Evolutionary conservation across 2,888 invertebrate species (phyloP).

Genomic region (Mythimna impura): DNA sequence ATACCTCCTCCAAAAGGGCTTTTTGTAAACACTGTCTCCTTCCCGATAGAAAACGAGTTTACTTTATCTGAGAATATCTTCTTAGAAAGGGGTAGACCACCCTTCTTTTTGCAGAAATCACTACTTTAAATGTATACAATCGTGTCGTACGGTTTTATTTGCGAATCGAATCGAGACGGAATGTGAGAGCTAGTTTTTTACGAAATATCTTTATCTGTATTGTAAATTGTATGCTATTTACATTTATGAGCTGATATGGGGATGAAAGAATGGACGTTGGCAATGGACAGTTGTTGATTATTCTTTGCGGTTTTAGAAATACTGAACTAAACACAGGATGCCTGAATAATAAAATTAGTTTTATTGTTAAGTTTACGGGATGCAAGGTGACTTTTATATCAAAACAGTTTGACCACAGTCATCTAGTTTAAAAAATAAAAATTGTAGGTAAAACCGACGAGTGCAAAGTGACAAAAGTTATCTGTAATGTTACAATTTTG

Average conservation of each 20-base stretch:
- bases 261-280: constrained; percentile 28
- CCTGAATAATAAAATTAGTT: background rate
- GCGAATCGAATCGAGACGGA: constrained; percentile 57
- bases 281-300: constrained; percentile 12
- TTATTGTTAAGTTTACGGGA: background rate
- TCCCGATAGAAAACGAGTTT: constrained; percentile 76
- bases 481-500: too few species aligned
- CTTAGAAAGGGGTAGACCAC: constrained; percentile 69
- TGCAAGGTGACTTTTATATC: background rate
- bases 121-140: constrained; percentile 68
- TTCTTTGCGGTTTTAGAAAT: constrained; percentile 7
- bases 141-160: constrained; percentile 66
- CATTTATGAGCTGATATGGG: constrained; percentile 47
- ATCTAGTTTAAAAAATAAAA: background rate
- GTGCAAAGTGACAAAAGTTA: too few species aligned
- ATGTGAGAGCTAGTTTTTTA: constrained; percentile 53
- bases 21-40: constrained; percentile 74
- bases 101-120: constrained; percentile 69
- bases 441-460: background rate
- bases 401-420: background rate
- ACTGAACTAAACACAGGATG: background rate
- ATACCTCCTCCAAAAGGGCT: constrained; percentile 68
- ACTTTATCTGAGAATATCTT: constrained; percentile 74
- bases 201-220: constrained; percentile 58
- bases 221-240: constrained; percentile 54